Conservation (phyloP, 2,888 invertebrate species). For the Stramonita haemastoma region DNA sequence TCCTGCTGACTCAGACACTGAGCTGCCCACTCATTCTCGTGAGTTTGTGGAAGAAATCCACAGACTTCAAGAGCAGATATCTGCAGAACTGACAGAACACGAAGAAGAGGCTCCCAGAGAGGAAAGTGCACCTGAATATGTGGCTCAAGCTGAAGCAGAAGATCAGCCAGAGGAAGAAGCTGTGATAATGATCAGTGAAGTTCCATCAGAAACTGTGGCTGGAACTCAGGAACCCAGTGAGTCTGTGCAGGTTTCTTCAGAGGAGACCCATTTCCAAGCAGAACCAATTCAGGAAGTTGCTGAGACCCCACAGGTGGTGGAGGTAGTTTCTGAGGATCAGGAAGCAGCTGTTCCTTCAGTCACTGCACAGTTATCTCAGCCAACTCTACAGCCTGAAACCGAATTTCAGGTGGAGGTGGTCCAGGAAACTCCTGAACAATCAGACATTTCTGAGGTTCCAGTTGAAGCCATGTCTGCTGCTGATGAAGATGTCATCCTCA, state of each 20-base stretch:
- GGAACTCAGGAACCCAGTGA: slow-evolving; percentile 41
- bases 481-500: slow-evolving; percentile 41
- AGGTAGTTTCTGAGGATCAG: slow-evolving; percentile 43
- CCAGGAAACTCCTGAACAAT: slow-evolving; percentile 44
- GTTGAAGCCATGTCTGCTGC: slow-evolving; percentile 48
- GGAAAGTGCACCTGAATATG: slow-evolving; percentile 42
- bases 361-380: slow-evolving; percentile 25
- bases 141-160: slow-evolving; percentile 48
- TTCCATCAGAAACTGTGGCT: slow-evolving; percentile 37
- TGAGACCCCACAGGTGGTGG: slow-evolving; percentile 40
- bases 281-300: slow-evolving; percentile 45
- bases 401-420: slow-evolving; percentile 47
- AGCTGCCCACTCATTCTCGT: slow-evolving; percentile 57
- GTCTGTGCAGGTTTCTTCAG: slow-evolving; percentile 42
- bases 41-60: slow-evolving; percentile 69
- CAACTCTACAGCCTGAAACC: slow-evolving; percentile 14
- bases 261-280: slow-evolving; percentile 50
- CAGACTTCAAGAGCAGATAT: slow-evolving; percentile 53
- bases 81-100: slow-evolving; percentile 51
- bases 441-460: slow-evolving; percentile 45
- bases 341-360: slow-evolving; percentile 29
- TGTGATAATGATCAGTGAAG: slow-evolving; percentile 43
- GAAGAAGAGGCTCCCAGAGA: slow-evolving; percentile 49
- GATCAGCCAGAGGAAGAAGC: slow-evolving; percentile 49
- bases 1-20: slow-evolving; percentile 67